A percentile compares a stretch with the other conserved stretches of the same genome.
Evolutionary conservation across 1,140 invertebrate genomes (phyloP).

Genomic region (Bombus superbus): DNA sequence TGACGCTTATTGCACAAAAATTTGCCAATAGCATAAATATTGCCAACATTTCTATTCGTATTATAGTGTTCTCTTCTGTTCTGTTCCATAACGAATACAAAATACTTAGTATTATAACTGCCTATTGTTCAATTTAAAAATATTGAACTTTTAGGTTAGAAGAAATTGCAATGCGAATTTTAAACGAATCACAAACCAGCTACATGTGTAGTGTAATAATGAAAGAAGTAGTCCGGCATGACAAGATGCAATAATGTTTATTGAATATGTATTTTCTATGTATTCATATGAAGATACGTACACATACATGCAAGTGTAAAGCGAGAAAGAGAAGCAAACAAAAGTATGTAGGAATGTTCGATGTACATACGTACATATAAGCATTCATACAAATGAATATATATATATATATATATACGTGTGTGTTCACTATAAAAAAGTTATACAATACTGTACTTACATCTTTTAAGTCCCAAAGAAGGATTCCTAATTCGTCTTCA

Average conservation of each 20-base stretch:
- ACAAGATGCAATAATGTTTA: neutral
- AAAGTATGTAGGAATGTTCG: neutral
- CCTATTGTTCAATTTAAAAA: neutral
- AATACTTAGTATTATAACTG: neutral
- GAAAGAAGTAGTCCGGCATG: neutral
- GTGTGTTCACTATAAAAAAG: no score
- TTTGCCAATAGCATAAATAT: neutral
- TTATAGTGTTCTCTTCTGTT: neutral
- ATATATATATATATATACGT: no score
- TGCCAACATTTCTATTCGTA: neutral
- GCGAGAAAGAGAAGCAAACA: neutral
- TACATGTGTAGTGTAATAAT: no score
- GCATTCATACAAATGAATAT: no score
- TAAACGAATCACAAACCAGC: neutral
- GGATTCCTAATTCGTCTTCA: neutral
- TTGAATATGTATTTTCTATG: neutral
- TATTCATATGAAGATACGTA: neutral
- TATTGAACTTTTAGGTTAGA: neutral
- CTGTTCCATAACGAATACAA: neutral
- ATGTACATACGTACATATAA: neutral
- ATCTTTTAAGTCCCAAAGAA: neutral
- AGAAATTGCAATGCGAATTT: neutral
- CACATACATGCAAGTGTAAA: neutral
- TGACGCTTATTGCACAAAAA: neutral
- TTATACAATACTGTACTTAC: conserved; percentile 9